Percentiles rank a stretch among this genome's conserved stretches.
Evolutionary conservation across 2,888 invertebrate species (phyloP).

Genomic region (Drosophila meridiana): DNA sequence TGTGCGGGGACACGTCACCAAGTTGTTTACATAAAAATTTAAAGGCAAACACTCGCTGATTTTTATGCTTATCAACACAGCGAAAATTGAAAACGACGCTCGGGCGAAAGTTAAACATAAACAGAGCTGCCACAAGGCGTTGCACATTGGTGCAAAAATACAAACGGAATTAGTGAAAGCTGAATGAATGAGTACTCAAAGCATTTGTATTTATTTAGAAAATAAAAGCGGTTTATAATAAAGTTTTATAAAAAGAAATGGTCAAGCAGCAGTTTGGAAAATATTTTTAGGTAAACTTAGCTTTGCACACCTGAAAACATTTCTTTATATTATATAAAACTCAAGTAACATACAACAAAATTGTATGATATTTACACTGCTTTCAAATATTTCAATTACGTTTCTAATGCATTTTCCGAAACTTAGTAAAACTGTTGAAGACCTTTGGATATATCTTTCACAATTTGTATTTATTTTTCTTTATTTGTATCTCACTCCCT

Average conservation of each 20-base stretch:
- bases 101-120: conserved; percentile 16
- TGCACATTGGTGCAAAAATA: conserved; percentile 48
- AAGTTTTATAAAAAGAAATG: background rate
- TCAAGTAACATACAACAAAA: no score
- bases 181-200: background rate
- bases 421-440: no score
- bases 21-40: conserved; percentile 75
- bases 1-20: conserved; percentile 21
- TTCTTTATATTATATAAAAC: no score
- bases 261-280: no score
- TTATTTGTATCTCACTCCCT: no score
- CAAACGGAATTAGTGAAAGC: background rate
- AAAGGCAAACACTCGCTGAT: conserved; percentile 70
- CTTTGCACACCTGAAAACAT: no score
- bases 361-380: no score
- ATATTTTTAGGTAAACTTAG: no score
- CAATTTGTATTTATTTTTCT: no score
- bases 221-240: background rate
- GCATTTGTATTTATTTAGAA: background rate
- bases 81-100: conserved; percentile 58
- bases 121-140: conserved; percentile 30
- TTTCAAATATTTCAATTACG: no score
- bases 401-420: no score
- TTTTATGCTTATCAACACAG: conserved; percentile 68
- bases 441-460: no score